These are phyloP conservation scores for Megalurothrips usitatus DNA, from an alignment of 2,888 invertebrate genomes.

Conservation along the genomic window DNA sequence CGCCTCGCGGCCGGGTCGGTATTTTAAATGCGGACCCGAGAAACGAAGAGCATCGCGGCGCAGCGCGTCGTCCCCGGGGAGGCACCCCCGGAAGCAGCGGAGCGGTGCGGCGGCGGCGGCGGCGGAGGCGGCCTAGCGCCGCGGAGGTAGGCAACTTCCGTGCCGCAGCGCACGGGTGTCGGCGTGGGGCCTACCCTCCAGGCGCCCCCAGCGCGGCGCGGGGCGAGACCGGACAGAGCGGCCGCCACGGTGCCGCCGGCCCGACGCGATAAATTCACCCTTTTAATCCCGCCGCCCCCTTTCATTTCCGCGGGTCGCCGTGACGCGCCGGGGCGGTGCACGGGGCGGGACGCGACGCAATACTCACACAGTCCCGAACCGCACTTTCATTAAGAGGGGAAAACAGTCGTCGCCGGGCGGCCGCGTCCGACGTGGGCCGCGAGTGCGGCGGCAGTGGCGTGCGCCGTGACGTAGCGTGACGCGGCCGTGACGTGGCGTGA, in stretches of 20 bases:
- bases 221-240: not conserved
- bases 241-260: not conserved
- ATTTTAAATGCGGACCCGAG: no score
- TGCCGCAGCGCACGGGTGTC: not conserved
- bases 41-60: no score
- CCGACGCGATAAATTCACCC: not conserved
- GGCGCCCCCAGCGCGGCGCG: not conserved
- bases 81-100: no score
- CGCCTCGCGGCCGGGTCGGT: no score
- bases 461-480: slow-evolving; percentile 9
- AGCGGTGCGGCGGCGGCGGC: not conserved
- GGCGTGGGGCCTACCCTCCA: not conserved
- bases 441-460: not conserved
- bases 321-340: no score
- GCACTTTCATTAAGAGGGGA: no score
- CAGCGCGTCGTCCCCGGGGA: no score
- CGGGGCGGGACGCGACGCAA: no score
- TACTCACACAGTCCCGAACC: not conserved
- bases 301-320: not conserved
- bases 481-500: not conserved
- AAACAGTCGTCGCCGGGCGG: no score
- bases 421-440: no score
- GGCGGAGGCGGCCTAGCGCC: not conserved
- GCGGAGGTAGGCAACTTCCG: not conserved
- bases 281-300: slow-evolving; percentile 13